These are phyloP conservation scores for Catamblyrhynchus diadema DNA, from an alignment of 2,797 vertebrate species.

Conservation along the genomic window DNA sequence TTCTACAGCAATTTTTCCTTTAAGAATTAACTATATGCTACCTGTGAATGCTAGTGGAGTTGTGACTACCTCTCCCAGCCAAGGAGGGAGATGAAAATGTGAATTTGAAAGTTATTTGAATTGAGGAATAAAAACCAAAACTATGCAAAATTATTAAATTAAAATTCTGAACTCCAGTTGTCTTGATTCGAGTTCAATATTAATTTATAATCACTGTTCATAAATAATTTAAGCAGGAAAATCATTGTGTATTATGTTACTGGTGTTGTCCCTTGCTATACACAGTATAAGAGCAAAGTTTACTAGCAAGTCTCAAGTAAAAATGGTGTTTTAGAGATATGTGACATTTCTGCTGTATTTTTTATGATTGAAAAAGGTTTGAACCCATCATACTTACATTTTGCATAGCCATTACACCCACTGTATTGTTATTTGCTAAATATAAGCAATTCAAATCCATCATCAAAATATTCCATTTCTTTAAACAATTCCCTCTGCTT, in stretches of 20 bases:
- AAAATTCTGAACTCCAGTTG: not conserved
- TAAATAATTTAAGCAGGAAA: not conserved
- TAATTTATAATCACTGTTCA: not conserved
- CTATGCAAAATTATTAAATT: not conserved
- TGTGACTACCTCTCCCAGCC: not conserved
- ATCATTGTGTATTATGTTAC: not conserved
- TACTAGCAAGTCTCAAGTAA: not conserved
- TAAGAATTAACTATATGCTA: not conserved
- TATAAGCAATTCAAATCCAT: not conserved
- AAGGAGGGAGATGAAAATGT: not conserved
- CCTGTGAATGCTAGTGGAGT: not conserved
- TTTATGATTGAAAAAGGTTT: not conserved
- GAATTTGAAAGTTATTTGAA: not conserved
- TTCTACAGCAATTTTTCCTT: not conserved
- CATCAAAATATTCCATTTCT: not conserved
- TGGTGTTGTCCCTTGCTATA: not conserved
- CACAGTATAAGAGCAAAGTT: not conserved
- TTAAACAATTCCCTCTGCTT: not conserved
- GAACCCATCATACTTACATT: not conserved
- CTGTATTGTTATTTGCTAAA: not conserved
- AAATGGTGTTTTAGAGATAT: not conserved
- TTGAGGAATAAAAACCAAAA: not conserved
- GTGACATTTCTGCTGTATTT: not conserved
- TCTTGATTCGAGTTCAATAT: not conserved
- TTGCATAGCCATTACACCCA: not conserved